Evolutionary conservation across 2,888 invertebrate species (phyloP), one percentile per base, ranked within the genome.

Genomic region (Monopis laevigella): DNA sequence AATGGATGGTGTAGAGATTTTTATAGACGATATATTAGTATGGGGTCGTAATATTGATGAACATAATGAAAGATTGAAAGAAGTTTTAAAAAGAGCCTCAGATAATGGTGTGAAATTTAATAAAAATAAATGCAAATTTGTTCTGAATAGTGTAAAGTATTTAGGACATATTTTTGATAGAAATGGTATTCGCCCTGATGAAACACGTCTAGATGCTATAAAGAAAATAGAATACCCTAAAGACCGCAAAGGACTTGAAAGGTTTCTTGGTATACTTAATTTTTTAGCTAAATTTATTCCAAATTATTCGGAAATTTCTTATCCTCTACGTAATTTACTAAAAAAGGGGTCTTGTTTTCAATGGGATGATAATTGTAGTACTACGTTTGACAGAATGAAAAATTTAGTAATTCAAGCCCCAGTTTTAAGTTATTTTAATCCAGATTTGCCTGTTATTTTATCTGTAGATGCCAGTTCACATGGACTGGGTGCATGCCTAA

Each of bases 401-500:
- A 29, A n/a, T 19, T 18, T 1, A 8, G 41, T 41, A n/a, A 28
- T 19, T 1, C 10, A 2, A 1, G 44, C 44, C 2, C 47, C 47
- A 1, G 39, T 41, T 12, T 24, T 47, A 13, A 13, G 29, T 13
- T 44, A 38, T 27, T 47, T 44, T 34, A 35, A 27, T 4, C 39
- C 42, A 17, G 5, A 30, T 1, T 39, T 36, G 24, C 34, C 35
- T 5, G 42, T 47, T 3, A 43, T 41, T 2, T 14, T 48, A 10
- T 41, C 44, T 4, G 46, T 42, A 8, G 46, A 46, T 17, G 41
- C 44, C 8, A 43, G 44, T 21, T 8, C 39, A 16, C 18, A 21
- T 18, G 44, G 41, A 2, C 40, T 44, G 39, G 46, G 46, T 27
- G 46, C 46, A 6, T 30, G 30, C 11, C 29, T 44, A 14, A 16